Evolutionary conservation across 2,113 vertebrate species (phyloP), one percentile per base, ranked within the genome.

Genomic region (Misgurnus anguillicaudatus): DNA sequence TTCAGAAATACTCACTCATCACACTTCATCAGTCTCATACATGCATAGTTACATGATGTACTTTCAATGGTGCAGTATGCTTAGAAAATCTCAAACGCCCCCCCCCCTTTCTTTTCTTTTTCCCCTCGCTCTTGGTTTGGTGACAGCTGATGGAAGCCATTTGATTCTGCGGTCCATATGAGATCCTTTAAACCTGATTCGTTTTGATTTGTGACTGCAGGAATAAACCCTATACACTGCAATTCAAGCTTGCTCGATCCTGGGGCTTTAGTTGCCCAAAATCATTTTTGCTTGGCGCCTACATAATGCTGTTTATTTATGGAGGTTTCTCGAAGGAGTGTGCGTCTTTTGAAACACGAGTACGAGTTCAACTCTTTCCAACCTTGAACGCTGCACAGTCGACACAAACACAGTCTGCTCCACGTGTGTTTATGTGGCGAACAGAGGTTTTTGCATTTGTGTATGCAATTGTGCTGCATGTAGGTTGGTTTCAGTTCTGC

Each of bases 11-110:
- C 79, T 83, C 71, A 84, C 77, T 89, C 87, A 85, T 51, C 79
- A 75, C 87, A 88, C 86, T 69, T 78, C 85, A 90, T 90, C 82
- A 17, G 55, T 64, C 82, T 45, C 87, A 80, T 67, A 58, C 69
- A 31, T 60, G 68, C 84, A 77, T 31, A 48, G 55, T 41, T 42
- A 38, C 51, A 66, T 65, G 69, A 48, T 38, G 36, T 17, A 67
- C 21, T 10, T 61, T 75, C 62, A 58, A 67, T 48, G 64, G 1
- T 62, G 45, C 31, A 63, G 17, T 61, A 21, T 14, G 9, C 66
- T 47, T 8, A 4, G 47, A 24, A 39, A 78, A 41, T 81, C 19
- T 61, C 48, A 16, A 11, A n/a, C 16, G n/a, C 38, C 47, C 10
- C 58, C 16, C n/a, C 24, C 38, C 38, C 19, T 42, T 60, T 80